Conservation (phyloP, 2,113 vertebrate species). For the Cavia aperea region DNA sequence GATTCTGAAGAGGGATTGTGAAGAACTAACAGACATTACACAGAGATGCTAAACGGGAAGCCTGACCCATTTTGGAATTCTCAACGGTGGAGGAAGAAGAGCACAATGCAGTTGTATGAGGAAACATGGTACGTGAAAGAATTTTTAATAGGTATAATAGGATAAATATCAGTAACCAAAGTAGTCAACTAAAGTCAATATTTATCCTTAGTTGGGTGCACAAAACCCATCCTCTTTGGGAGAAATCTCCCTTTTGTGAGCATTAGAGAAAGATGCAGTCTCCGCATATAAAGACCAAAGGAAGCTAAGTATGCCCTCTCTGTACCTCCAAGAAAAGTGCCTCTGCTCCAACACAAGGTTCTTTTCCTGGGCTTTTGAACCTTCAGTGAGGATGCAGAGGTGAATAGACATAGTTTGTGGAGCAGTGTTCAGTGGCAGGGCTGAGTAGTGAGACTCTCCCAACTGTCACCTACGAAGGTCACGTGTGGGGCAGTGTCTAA, state of each 20-base stretch:
- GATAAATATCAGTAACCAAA: background rate
- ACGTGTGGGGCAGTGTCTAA: accelerated
- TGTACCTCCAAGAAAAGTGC: no score
- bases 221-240: background rate
- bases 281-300: background rate
- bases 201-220: background rate
- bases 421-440: background rate
- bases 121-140: background rate
- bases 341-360: background rate
- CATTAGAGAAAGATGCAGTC: background rate
- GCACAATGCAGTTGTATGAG: background rate
- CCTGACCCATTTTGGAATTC: background rate
- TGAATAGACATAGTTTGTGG: background rate
- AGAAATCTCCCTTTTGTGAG: background rate
- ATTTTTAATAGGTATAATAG: background rate
- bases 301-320: background rate
- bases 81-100: background rate
- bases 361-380: background rate
- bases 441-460: accelerated
- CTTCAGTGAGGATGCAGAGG: background rate
- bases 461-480: background rate
- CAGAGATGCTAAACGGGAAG: background rate
- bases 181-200: background rate
- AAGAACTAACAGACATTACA: background rate
- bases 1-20: background rate